Evolutionary conservation across 2,113 vertebrate species (phyloP).

Genomic region (Himantopus leucocephalus): DNA sequence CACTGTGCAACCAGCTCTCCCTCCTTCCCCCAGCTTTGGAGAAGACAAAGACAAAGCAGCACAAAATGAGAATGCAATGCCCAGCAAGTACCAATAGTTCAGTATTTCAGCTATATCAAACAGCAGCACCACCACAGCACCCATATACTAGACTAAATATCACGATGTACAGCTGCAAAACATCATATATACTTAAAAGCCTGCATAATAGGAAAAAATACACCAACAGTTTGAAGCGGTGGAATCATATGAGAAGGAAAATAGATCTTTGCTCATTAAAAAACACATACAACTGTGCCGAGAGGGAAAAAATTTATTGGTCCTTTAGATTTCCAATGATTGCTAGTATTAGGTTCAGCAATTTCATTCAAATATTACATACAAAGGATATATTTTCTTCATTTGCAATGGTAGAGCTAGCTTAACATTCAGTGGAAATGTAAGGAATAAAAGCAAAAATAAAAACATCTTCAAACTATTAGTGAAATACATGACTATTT

Average conservation of each 20-base stretch:
- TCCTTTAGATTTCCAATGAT: slow-evolving; percentile 8
- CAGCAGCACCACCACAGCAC: background rate
- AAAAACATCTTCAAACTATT: background rate
- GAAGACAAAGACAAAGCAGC: background rate
- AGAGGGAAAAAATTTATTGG: slow-evolving; percentile 32
- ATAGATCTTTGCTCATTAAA: background rate
- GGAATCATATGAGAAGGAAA: background rate
- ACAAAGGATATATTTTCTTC: background rate
- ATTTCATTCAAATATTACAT: slow-evolving; percentile 7
- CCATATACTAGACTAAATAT: background rate
- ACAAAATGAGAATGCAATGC: background rate
- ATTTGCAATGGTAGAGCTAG: slow-evolving; percentile 33
- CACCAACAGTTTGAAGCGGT: background rate
- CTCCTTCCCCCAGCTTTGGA: background rate
- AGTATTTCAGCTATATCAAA: background rate
- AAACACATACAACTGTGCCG: background rate
- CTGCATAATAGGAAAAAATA: background rate
- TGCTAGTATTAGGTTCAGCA: background rate
- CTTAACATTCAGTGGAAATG: slow-evolving; percentile 8
- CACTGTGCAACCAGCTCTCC: background rate
- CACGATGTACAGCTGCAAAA: background rate
- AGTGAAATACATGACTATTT: background rate
- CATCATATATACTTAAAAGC: background rate
- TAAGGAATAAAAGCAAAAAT: slow-evolving; percentile 9
- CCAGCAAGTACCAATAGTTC: background rate